These are phyloP conservation scores for Xyrichtys novacula DNA, from an alignment of 2,797 vertebrate genomes.

Conservation along the genomic window DNA sequence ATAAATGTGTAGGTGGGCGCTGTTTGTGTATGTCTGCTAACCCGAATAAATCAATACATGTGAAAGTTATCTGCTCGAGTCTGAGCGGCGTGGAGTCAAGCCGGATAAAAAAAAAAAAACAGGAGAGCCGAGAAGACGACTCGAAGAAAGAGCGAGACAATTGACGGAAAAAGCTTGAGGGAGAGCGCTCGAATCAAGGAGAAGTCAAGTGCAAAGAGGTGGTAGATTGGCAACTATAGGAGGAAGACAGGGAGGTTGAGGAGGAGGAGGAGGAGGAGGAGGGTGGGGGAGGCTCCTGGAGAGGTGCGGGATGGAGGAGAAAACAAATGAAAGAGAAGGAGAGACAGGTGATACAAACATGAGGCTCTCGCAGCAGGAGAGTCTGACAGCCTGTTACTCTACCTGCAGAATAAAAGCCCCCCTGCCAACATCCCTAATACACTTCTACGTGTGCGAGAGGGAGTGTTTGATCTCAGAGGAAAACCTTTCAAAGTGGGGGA, in stretches of 20 bases:
- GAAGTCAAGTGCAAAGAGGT: conserved; percentile 48
- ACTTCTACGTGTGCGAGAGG: conserved; percentile 3
- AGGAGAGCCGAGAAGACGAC: conserved; percentile 21
- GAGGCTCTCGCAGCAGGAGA: conserved; percentile 58
- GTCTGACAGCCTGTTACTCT: conserved; percentile 64
- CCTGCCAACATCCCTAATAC: conserved; percentile 21
- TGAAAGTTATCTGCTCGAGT: conserved; percentile 34
- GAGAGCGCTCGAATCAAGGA: conserved; percentile 43
- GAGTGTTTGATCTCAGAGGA: neutral
- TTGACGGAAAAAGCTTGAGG: conserved; percentile 39
- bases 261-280: conserved; percentile 18
- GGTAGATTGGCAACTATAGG: conserved; percentile 47
- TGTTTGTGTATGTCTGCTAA: conserved; percentile 10
- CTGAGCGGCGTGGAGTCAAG: conserved; percentile 1
- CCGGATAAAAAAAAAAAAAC: neutral
- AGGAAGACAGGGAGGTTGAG: conserved; percentile 17
- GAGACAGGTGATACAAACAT: conserved; percentile 56
- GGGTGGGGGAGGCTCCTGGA: conserved; percentile 30
- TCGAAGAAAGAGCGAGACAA: conserved; percentile 9
- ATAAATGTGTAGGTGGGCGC: conserved; percentile 18
- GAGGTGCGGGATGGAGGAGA: conserved; percentile 38
- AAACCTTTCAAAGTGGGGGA: conserved; percentile 9
- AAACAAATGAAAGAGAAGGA: conserved; percentile 52
- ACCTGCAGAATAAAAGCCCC: conserved; percentile 46
- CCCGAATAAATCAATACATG: conserved; percentile 18